phyloP scores from a whole-genome alignment of 64 coral and sea anemone species.

The Montipora capricornis region DNA sequence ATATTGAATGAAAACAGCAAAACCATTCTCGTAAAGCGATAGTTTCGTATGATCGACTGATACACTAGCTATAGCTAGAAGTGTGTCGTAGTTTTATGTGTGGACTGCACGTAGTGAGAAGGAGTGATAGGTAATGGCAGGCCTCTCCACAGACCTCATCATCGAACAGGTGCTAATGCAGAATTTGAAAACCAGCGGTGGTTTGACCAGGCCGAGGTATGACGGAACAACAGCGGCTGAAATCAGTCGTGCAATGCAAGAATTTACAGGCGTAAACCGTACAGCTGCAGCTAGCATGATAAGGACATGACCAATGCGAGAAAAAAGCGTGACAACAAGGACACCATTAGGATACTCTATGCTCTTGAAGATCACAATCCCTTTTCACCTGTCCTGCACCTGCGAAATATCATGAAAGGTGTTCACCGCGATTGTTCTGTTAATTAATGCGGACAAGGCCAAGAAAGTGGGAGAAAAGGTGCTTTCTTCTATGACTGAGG shows the following conservation, averaged over 20 bases:
- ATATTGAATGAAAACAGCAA: too few relatives aligned
- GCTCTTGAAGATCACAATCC: too few relatives aligned
- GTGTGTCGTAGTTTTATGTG: too few relatives aligned
- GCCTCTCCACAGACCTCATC: neutral
- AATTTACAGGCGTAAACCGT: conserved; percentile 19
- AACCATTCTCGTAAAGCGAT: too few relatives aligned
- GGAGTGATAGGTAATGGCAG: neutral
- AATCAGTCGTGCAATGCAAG: conserved; percentile 41
- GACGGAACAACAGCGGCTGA: neutral
- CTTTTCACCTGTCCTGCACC: neutral
- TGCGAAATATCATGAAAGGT: neutral
- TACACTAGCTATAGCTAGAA: too few relatives aligned
- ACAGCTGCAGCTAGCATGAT: conserved; percentile 46
- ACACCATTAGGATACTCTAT: conserved; percentile 7
- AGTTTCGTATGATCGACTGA: too few relatives aligned
- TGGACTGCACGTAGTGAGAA: neutral
- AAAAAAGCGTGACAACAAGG: conserved; percentile 25
- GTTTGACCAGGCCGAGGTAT: neutral
- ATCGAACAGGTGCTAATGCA: neutral
- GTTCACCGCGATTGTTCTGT: too few relatives aligned
- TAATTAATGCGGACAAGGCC: too few relatives aligned
- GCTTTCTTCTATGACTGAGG: too few relatives aligned
- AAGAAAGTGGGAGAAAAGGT: too few relatives aligned
- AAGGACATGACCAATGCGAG: conserved; percentile 54
- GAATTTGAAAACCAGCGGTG: neutral